phyloP scores from a whole-genome alignment of 2,888 invertebrate species.

The Drosophila conformis region DNA sequence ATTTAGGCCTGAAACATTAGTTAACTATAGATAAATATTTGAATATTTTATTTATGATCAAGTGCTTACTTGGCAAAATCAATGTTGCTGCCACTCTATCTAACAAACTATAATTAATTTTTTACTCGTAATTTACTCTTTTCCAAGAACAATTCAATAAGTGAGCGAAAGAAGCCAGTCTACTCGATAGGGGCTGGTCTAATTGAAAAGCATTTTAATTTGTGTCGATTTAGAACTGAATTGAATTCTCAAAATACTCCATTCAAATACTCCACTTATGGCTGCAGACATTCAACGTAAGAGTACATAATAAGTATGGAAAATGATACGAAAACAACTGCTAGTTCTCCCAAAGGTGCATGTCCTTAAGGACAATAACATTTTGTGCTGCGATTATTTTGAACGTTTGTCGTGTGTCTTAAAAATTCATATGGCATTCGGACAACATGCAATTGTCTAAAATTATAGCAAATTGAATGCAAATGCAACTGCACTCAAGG shows the following conservation, averaged over 20 bases:
- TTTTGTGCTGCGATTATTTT: conserved; percentile 22
- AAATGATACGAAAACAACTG: background rate
- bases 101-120: background rate
- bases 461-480: conserved; percentile 64
- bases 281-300: background rate
- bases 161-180: accelerated
- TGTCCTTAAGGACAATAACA: conserved; percentile 52
- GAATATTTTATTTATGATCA: background rate
- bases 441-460: conserved; percentile 48
- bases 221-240: background rate
- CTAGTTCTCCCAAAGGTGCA: conserved; percentile 39
- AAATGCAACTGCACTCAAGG: conserved; percentile 14
- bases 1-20: background rate
- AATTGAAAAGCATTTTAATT: background rate
- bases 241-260: background rate
- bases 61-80: background rate
- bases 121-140: background rate
- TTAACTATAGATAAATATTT: background rate
- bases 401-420: conserved; percentile 30
- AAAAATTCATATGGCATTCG: conserved; percentile 50
- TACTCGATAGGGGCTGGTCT: background rate
- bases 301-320: conserved; percentile 13
- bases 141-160: background rate
- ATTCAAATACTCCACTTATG: background rate
- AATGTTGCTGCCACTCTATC: background rate